Base-by-base conservation (phyloP, 2,113 vertebrate genomes). In the Laticauda laticaudata region DNA sequence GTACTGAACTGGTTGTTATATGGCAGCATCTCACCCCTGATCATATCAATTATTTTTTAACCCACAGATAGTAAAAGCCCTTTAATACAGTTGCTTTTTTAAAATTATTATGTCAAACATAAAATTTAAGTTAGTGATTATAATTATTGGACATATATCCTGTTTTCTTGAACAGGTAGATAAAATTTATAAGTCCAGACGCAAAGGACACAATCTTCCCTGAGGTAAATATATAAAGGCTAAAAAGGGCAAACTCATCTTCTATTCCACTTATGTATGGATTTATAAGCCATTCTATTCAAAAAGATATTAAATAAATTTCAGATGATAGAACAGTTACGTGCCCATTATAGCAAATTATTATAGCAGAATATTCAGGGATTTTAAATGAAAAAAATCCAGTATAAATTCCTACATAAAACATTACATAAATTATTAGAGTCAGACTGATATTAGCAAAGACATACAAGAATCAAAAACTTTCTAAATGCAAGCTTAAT, bases 401-500 rank as follows among this genome's bases (percentile, higher is more conserved):
- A 61, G 5, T 64, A 51, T 20, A 26, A 90, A 39, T 59, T n/a
- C 45, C 55, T 86, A 23, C 87, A 91, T 34, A 90, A 1, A 34
- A 8, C 59, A 92, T 21, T 86, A 9, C 54, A 94, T 56, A 2
- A 88, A 1, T 87, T 59, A 95, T 59, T 94, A 45, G 0, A 61
- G 88, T 26, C 59, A 95, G 87, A 91, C 29, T 91, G 86, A 94
- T 92, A 23, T 75, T 91, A 90, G 91, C 3, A 87, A 93, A 92
- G 21, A 24, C 26, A 94, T 20, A 8, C 92, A 92, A 94, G 11
- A 55, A 93, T 88, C 75, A 94, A 57, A 87, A 54, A 20, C 18
- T 91, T 86, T 94, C 21, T 90, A 93, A 93, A 88, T 15, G 92
- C 43, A 88, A 92, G 89, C 91, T 93, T 88, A 54, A 91, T 59